phyloP scores from a whole-genome alignment of 2,888 invertebrate species.

The Eledona agricola region DNA sequence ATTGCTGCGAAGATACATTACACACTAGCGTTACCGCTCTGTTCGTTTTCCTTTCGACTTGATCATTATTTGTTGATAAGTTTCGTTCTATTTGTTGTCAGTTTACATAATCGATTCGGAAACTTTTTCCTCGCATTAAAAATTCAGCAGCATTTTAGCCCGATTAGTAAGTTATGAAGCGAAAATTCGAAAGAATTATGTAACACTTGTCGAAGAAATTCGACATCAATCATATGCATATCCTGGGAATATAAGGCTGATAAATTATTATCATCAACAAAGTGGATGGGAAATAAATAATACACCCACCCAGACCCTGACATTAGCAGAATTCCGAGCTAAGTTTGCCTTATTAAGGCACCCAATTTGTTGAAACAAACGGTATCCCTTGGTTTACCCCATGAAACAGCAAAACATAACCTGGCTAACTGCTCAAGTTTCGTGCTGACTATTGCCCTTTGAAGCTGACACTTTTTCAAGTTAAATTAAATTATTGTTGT shows the following conservation, averaged over 20 bases:
- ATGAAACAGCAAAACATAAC: slow-evolving; percentile 14
- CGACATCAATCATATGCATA: slow-evolving; percentile 21
- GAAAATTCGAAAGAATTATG: slow-evolving; percentile 18
- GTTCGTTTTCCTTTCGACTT: no score
- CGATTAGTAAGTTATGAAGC: slow-evolving; percentile 18
- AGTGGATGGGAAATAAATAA: slow-evolving; percentile 16
- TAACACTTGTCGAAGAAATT: slow-evolving; percentile 21
- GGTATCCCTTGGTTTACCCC: slow-evolving; percentile 4
- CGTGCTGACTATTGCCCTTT: slow-evolving; percentile 1
- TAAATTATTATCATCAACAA: slow-evolving; percentile 21
- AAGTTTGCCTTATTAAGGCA: no score
- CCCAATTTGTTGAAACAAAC: slow-evolving; percentile 11
- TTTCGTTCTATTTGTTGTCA: no score
- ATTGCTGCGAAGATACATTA: no score
- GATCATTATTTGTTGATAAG: no score
- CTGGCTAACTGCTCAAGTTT: slow-evolving; percentile 2
- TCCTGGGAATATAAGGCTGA: slow-evolving; percentile 19
- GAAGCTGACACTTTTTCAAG: background rate
- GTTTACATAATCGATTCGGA: no score
- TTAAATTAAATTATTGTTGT: no score
- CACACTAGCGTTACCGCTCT: no score
- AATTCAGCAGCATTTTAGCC: slow-evolving; percentile 24
- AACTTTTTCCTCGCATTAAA: slow-evolving; percentile 25
- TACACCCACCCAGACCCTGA: background rate
- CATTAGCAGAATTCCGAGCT: no score